These are phyloP conservation scores for Chloroceryle amazona DNA, from an alignment of 2,797 vertebrate genomes.

Conservation along the genomic window DNA sequence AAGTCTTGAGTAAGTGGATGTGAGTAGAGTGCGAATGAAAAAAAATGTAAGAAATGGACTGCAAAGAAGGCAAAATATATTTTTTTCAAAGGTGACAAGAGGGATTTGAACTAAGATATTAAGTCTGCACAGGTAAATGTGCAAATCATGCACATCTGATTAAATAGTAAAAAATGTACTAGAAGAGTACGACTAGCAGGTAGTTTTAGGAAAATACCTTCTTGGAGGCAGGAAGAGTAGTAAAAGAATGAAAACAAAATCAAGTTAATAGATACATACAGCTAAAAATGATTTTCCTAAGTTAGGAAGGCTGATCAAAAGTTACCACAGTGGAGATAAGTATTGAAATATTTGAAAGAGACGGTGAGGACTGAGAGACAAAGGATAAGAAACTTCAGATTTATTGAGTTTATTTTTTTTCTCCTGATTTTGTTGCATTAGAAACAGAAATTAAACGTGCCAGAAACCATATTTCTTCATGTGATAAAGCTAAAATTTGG, in stretches of 20 bases:
- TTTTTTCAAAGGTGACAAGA: neutral
- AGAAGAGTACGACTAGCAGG: neutral
- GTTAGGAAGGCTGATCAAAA: neutral
- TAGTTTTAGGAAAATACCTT: slow-evolving; percentile 5
- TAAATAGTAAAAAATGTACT: neutral
- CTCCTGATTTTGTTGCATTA: neutral
- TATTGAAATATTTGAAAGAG: neutral
- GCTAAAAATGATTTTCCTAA: neutral
- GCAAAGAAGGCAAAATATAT: neutral
- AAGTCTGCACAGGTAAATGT: neutral
- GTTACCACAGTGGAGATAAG: neutral
- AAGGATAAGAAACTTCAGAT: neutral
- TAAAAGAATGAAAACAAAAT: neutral
- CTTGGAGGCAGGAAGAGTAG: neutral
- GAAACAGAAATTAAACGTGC: neutral
- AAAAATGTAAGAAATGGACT: neutral
- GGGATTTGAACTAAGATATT: neutral
- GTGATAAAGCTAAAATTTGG: neutral
- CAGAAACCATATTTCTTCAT: neutral
- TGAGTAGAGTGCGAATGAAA: neutral
- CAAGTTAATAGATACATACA: neutral
- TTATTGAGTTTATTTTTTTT: neutral
- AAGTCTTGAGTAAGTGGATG: neutral
- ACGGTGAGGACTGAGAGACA: neutral
- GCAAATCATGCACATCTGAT: neutral